These are phyloP conservation scores for Sipha maydis DNA, from an alignment of 2,888 invertebrate genomes.

Conservation along the genomic window DNA sequence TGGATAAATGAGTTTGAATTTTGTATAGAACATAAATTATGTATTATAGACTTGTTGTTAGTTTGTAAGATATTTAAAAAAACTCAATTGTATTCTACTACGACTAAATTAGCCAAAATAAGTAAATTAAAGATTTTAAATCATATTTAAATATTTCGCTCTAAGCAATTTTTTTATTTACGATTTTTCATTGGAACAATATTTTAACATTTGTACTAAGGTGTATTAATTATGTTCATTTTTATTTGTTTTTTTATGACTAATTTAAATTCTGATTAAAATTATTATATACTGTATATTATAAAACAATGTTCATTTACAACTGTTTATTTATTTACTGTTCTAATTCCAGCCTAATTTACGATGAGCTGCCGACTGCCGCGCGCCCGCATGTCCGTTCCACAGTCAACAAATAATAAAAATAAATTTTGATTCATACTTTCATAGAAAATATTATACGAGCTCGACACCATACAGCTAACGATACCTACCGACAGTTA, in stretches of 20 bases:
- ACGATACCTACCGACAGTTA: no score
- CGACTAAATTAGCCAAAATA: neutral
- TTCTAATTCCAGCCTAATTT: neutral
- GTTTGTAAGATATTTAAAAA: no score
- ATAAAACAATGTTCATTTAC: neutral
- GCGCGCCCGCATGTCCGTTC: no score
- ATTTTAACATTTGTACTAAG: constrained; percentile 2
- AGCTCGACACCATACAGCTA: no score
- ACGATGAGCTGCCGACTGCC: no score
- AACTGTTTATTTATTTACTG: constrained; percentile 10
- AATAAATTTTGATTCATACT: no score
- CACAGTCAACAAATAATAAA: no score
- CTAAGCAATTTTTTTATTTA: neutral
- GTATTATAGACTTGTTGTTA: no score
- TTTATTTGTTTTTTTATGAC: neutral
- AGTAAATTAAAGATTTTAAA: no score
- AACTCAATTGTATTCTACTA: neutral
- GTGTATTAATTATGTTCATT: constrained; percentile 4
- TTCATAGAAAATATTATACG: no score
- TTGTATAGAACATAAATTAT: no score
- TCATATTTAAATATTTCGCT: constrained; percentile 4
- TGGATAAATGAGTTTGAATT: no score
- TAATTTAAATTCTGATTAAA: neutral
- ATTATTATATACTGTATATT: neutral
- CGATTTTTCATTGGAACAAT: neutral